Evolutionary conservation across 2,888 invertebrate genomes (phyloP).

Genomic region (Girardia tigrina): DNA sequence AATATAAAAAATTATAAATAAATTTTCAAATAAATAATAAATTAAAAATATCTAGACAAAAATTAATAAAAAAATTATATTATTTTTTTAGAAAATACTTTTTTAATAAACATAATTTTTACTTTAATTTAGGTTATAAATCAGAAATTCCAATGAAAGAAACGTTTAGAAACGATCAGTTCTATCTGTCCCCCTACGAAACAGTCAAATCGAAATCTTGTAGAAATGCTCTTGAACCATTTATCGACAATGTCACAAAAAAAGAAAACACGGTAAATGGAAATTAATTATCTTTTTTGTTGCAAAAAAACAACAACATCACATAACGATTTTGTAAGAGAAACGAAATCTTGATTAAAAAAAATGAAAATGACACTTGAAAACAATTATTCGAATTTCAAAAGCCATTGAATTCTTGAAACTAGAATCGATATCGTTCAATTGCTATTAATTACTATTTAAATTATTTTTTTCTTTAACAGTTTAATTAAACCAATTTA

Average conservation of each 20-base stretch:
- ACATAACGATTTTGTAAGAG: not conserved
- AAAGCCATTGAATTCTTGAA: not conserved
- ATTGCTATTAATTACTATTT: not conserved
- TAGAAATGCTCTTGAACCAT: not conserved
- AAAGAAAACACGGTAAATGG: not conserved
- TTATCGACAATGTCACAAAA: not conserved
- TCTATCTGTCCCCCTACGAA: not conserved
- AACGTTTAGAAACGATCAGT: not conserved
- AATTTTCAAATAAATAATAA: no score
- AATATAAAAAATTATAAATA: no score
- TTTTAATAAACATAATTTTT: no score
- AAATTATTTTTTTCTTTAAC: no score
- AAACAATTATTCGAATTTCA: not conserved
- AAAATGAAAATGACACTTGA: not conserved
- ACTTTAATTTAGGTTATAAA: not conserved
- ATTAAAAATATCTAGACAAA: no score
- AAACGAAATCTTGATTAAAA: not conserved
- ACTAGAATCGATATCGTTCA: not conserved
- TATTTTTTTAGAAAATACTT: no score
- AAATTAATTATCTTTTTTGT: not conserved
- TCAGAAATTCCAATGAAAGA: not conserved
- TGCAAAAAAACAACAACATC: not conserved
- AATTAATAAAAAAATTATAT: no score
- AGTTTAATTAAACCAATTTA: no score
- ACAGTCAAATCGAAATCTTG: not conserved